phyloP scores from a whole-genome alignment of 2,888 invertebrate species.

The Acleris holmiana region DNA sequence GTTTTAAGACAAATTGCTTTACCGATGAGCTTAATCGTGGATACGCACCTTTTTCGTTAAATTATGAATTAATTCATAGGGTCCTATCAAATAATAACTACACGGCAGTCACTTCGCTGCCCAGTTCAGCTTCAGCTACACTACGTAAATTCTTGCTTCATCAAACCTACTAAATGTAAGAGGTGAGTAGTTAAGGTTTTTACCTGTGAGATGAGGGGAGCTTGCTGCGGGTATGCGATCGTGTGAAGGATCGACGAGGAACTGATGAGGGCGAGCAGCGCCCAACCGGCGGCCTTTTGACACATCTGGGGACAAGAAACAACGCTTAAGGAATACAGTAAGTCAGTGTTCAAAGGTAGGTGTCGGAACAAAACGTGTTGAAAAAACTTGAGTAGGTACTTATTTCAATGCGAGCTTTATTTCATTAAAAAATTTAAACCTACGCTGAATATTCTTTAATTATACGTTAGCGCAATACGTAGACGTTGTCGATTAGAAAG shows the following conservation, averaged over 20 bases:
- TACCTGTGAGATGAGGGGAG: constrained; percentile 78
- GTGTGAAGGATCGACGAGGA: constrained; percentile 87
- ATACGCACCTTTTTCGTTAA: not conserved
- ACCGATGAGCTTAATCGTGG: not conserved
- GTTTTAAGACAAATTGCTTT: too few relatives aligned
- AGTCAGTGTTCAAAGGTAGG: constrained; percentile 28
- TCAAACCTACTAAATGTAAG: constrained; percentile 15
- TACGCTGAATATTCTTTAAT: constrained; percentile 55
- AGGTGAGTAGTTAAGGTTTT: constrained; percentile 22
- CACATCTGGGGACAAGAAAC: constrained; percentile 76
- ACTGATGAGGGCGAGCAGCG: constrained; percentile 88
- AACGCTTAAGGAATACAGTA: constrained; percentile 47
- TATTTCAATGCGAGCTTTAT: constrained; percentile 19
- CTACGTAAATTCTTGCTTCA: constrained; percentile 8
- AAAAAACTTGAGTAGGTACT: constrained; percentile 32
- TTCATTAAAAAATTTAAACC: constrained; percentile 45
- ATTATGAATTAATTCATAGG: not conserved
- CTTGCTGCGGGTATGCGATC: constrained; percentile 86
- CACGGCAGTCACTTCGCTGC: not conserved
- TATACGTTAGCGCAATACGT: constrained; percentile 59
- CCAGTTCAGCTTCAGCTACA: constrained; percentile 10
- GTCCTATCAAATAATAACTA: not conserved
- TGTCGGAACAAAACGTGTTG: constrained; percentile 3
- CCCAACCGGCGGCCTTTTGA: constrained; percentile 87
- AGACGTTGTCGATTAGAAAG: constrained; percentile 77